Evolutionary conservation across 2,888 invertebrate genomes (phyloP).

Genomic region (Eledona agricola): DNA sequence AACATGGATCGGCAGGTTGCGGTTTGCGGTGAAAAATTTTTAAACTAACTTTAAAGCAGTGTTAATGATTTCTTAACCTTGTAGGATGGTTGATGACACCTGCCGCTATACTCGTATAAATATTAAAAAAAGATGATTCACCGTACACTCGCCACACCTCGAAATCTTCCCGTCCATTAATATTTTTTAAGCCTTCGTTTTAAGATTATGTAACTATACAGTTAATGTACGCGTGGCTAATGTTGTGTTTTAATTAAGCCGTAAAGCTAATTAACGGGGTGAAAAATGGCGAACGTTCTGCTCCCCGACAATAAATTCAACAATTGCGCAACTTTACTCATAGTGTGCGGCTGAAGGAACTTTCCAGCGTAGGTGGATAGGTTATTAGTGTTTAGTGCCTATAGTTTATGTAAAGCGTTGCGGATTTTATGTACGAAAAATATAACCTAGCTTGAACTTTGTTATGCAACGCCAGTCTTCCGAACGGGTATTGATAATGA

Average conservation of each 20-base stretch:
- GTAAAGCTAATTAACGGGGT: background rate
- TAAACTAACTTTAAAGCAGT: constrained; percentile 10
- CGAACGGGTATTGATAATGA: constrained; percentile 1
- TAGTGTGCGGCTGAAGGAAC: too few species aligned
- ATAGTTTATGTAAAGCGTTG: constrained; percentile 5
- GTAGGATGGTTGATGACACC: constrained; percentile 29
- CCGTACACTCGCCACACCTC: constrained; percentile 14
- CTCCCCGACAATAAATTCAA: constrained; percentile 9
- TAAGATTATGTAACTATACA: constrained; percentile 13
- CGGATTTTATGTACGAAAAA: constrained; percentile 5
- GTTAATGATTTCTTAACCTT: constrained; percentile 28
- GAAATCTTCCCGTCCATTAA: constrained; percentile 3
- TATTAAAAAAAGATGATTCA: constrained; percentile 29
- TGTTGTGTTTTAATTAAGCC: constrained; percentile 10
- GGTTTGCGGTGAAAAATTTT: constrained; percentile 11
- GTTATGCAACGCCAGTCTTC: constrained; percentile 6
- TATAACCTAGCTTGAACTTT: constrained; percentile 1
- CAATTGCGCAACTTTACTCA: constrained; percentile 7
- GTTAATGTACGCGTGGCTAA: constrained; percentile 9
- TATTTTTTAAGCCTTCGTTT: constrained; percentile 4
- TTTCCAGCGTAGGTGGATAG: constrained; percentile 2
- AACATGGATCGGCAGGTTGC: constrained; percentile 12
- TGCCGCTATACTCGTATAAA: constrained; percentile 25
- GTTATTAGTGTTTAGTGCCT: constrained; percentile 2
- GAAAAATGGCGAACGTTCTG: constrained; percentile 5